These are phyloP conservation scores for Cataglyphis altisquamis DNA, from an alignment of 2,888 invertebrate species.

Conservation along the genomic window DNA sequence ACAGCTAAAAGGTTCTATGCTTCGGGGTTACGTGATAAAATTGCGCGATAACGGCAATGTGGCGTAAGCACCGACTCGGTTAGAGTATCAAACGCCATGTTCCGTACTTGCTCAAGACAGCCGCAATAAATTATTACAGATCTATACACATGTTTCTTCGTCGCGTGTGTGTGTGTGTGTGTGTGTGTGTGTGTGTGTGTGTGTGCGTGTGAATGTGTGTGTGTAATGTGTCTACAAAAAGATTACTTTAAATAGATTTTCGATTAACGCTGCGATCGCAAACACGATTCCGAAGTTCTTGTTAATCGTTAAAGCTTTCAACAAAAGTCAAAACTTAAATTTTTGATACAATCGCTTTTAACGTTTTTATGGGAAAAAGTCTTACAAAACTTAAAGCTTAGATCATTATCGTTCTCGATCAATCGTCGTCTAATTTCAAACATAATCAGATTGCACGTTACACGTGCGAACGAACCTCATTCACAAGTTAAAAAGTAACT, in stretches of 20 bases:
- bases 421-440: slow-evolving; percentile 21
- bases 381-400: slow-evolving; percentile 28
- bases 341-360: slow-evolving; percentile 38
- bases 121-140: slow-evolving; percentile 36
- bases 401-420: slow-evolving; percentile 40
- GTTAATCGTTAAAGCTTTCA: background rate
- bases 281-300: background rate
- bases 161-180: background rate
- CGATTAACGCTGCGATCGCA: slow-evolving; percentile 1
- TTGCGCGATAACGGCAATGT: slow-evolving; percentile 36
- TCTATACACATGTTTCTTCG: background rate
- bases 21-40: slow-evolving; percentile 24
- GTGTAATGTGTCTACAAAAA: background rate
- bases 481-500: slow-evolving; percentile 32
- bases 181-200: no score
- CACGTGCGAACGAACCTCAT: slow-evolving; percentile 6
- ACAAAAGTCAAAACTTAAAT: slow-evolving; percentile 25
- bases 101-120: slow-evolving; percentile 5
- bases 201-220: no score
- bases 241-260: slow-evolving; percentile 10
- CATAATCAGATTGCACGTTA: slow-evolving; percentile 44
- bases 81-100: slow-evolving; percentile 38
- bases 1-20: slow-evolving; percentile 14
- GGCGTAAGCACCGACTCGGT: slow-evolving; percentile 12
- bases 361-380: slow-evolving; percentile 31